phyloP scores from a whole-genome alignment of 2,888 invertebrate genomes.

The Agrochola circellaris region DNA sequence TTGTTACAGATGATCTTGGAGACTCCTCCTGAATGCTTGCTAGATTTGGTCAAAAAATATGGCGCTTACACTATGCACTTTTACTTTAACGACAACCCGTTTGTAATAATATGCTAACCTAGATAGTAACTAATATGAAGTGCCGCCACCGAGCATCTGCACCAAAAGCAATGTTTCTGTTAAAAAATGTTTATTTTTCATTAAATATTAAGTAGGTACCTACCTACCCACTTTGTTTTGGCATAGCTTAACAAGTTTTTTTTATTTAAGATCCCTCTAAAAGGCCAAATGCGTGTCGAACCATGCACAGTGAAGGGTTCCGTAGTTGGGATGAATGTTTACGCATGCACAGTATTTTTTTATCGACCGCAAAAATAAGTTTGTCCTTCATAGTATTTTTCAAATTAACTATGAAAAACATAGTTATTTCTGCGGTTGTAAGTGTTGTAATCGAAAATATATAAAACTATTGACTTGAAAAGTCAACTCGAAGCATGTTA shows the following conservation, averaged over 20 bases:
- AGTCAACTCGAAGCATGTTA: too few relatives aligned
- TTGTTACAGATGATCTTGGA: background rate
- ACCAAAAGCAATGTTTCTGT: background rate
- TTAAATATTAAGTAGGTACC: background rate
- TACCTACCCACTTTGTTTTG: background rate
- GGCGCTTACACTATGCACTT: background rate
- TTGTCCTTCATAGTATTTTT: too few relatives aligned
- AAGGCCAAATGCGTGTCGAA: too few relatives aligned
- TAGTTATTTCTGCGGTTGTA: too few relatives aligned
- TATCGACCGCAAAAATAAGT: too few relatives aligned
- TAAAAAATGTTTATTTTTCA: background rate
- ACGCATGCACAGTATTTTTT: too few relatives aligned
- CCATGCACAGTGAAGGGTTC: too few relatives aligned
- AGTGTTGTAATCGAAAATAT: too few relatives aligned
- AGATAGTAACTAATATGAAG: too few relatives aligned
- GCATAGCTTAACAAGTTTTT: background rate
- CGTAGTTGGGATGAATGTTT: too few relatives aligned
- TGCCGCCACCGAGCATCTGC: background rate
- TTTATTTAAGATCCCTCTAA: background rate
- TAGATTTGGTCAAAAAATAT: accelerated
- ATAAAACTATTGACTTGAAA: too few relatives aligned
- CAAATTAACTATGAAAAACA: too few relatives aligned
- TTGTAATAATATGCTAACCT: accelerated
- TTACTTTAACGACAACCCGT: background rate
- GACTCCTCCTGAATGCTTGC: background rate